phyloP scores from a whole-genome alignment of 2,888 invertebrate species.

The Netelia fuscicornis region DNA sequence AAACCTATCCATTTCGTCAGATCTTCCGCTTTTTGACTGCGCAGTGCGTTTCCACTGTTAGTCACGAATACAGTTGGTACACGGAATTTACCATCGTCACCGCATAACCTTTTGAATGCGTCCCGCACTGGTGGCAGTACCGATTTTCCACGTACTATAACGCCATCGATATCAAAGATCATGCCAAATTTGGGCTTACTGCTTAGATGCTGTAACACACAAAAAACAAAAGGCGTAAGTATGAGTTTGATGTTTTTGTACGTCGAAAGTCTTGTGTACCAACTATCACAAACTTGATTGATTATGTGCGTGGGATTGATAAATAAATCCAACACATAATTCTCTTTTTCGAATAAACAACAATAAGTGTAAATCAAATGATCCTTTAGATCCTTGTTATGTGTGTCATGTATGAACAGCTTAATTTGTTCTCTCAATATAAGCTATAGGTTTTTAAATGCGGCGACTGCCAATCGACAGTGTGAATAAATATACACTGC shows the following conservation, averaged over 20 bases:
- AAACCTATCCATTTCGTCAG: slow-evolving; percentile 87
- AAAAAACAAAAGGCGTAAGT: no score
- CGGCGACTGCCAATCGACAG: background rate
- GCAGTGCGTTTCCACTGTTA: slow-evolving; percentile 88
- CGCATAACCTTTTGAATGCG: slow-evolving; percentile 86
- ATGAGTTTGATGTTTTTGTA: no score
- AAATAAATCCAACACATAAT: no score
- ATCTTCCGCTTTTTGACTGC: slow-evolving; percentile 87
- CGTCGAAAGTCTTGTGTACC: no score
- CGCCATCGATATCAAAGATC: slow-evolving; percentile 89
- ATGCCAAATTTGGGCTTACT: slow-evolving; percentile 86
- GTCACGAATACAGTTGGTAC: slow-evolving; percentile 89
- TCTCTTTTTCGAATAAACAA: no score
- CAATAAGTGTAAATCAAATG: background rate
- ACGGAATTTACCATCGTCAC: slow-evolving; percentile 86
- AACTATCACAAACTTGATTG: no score
- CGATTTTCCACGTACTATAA: slow-evolving; percentile 87
- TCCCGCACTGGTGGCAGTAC: slow-evolving; percentile 87
- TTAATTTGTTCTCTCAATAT: background rate
- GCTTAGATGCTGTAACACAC: slow-evolving; percentile 77
- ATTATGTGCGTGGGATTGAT: no score
- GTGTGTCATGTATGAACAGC: slow-evolving; percentile 7
- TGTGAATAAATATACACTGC: slow-evolving; percentile 44
- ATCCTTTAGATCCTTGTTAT: background rate
- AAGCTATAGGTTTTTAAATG: slow-evolving; percentile 32